Conservation (phyloP, 1,140 invertebrate species). For the Drosophila melanogaster region DNA sequence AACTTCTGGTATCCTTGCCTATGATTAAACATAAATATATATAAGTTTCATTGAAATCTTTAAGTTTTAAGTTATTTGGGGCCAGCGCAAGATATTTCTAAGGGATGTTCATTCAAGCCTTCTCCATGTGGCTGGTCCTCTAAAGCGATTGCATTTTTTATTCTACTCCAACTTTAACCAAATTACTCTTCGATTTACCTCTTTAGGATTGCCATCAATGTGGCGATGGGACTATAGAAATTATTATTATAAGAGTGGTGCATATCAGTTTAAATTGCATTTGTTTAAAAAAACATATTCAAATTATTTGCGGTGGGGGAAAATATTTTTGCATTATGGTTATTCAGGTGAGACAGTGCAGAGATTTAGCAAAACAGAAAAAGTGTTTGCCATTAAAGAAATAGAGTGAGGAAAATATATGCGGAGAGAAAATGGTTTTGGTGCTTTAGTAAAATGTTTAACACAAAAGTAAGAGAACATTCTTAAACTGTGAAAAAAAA, state of each 20-base stretch:
- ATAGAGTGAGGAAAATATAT: constrained; percentile 68
- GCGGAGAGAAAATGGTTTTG: constrained; percentile 63
- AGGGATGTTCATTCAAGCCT: constrained; percentile 31
- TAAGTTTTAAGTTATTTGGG: background rate
- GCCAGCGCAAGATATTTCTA: constrained; percentile 13
- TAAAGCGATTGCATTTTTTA: constrained; percentile 49
- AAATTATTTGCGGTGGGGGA: constrained; percentile 40
- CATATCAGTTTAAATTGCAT: constrained; percentile 49
- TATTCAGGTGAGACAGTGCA: constrained; percentile 33
- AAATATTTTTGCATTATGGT: constrained; percentile 39
- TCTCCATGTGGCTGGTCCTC: constrained; percentile 40
- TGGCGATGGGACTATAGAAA: constrained; percentile 91
- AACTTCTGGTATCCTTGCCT: constrained; percentile 94
- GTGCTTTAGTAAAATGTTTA: constrained; percentile 67
- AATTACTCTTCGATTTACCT: constrained; percentile 87
- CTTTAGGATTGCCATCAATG: constrained; percentile 92
- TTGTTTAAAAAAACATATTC: constrained; percentile 38
- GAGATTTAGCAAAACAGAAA: constrained; percentile 27
- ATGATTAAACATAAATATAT: constrained; percentile 83
- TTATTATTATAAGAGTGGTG: constrained; percentile 75
- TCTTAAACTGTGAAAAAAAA: background rate
- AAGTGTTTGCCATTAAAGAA: constrained; percentile 51
- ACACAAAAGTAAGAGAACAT: constrained; percentile 7
- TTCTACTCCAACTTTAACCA: constrained; percentile 49
- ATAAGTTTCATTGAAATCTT: constrained; percentile 21